These are phyloP conservation scores for Heteronetta atricapilla DNA, from an alignment of 2,113 vertebrate genomes.

Conservation along the genomic window DNA sequence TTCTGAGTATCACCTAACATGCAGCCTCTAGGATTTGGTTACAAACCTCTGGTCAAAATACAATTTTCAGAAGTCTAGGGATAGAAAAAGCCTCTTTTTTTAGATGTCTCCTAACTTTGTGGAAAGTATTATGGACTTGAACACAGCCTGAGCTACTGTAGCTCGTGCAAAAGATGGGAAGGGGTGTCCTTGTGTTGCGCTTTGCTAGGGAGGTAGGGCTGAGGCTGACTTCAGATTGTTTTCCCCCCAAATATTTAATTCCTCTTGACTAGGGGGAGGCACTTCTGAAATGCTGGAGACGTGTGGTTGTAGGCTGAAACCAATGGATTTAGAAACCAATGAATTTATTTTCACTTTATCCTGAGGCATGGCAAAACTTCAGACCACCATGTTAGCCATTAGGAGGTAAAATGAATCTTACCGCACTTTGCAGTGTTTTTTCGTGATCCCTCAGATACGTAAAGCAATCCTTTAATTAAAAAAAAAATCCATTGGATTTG, in stretches of 20 bases:
- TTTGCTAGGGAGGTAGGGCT: not conserved
- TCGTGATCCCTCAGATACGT: not conserved
- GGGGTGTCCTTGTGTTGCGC: not conserved
- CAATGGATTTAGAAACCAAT: constrained; percentile 50
- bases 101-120: not conserved
- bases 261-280: not conserved
- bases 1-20: not conserved
- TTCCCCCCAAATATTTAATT: not conserved
- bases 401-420: not conserved
- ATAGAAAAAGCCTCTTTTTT: not conserved
- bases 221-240: not conserved
- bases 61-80: not conserved
- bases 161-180: not conserved
- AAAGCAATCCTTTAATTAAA: not conserved
- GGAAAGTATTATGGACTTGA: not conserved
- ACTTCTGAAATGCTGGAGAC: not conserved
- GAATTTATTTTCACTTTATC: constrained; percentile 50
- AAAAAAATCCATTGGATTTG: not conserved
- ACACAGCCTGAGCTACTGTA: rapidly evolving
- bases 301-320: not conserved
- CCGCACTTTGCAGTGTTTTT: not conserved
- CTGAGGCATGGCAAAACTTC: not conserved
- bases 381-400: not conserved
- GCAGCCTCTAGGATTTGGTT: not conserved
- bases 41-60: not conserved